Conservation (phyloP, 2,888 invertebrate species). For the Oasisia sp. region DNA sequence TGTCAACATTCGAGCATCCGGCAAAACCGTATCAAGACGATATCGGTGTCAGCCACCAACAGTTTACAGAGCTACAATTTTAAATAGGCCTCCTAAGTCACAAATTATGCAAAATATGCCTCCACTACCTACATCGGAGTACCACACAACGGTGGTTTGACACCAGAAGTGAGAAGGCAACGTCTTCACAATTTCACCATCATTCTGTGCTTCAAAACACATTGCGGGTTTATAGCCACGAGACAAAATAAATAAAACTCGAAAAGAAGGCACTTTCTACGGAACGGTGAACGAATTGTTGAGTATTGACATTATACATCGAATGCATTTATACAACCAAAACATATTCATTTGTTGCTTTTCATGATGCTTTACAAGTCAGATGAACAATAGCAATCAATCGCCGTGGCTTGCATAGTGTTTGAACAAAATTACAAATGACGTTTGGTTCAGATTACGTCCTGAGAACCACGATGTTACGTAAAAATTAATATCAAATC, state of each 20-base stretch:
- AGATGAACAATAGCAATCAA: not conserved
- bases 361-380: not conserved
- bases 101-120: not conserved
- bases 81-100: not conserved
- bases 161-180: not conserved
- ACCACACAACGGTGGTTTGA: not conserved
- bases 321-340: not conserved
- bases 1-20: not conserved
- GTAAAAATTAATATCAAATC: not conserved
- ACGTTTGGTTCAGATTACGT: not conserved
- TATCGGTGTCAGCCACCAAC: not conserved
- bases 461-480: not conserved
- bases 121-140: not conserved
- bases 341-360: not conserved
- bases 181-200: not conserved
- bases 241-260: constrained; percentile 4
- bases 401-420: not conserved
- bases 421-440: not conserved
- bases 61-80: not conserved
- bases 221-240: constrained; percentile 4
- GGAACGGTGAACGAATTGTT: not conserved
- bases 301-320: not conserved
- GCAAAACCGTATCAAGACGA: not conserved
- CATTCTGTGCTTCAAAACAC: not conserved
- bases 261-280: constrained; percentile 1